phyloP scores from a whole-genome alignment of 2,797 vertebrate species.

The Fistularia commersonii region DNA sequence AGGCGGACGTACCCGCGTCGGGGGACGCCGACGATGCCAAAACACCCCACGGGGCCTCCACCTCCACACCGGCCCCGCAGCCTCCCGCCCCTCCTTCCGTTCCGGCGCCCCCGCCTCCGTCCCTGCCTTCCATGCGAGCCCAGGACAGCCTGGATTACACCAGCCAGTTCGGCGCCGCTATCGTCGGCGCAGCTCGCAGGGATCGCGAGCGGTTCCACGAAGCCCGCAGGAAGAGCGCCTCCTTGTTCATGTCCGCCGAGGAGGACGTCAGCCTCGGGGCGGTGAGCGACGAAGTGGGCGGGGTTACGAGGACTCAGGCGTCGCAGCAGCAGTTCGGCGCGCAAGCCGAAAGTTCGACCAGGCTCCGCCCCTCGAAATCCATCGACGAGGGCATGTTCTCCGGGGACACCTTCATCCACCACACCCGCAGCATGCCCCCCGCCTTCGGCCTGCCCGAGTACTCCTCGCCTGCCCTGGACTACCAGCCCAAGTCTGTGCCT shows the following conservation, averaged over 20 bases:
- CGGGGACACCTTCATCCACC: conserved; percentile 85
- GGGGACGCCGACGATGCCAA: conserved; percentile 73
- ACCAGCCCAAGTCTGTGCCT: conserved; percentile 80
- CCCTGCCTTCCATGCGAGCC: conserved; percentile 69
- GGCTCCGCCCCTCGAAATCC: conserved; percentile 88
- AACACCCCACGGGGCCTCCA: conserved; percentile 60
- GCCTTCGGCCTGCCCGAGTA: conserved; percentile 79
- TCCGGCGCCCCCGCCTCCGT: conserved; percentile 71
- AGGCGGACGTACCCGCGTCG: conserved; percentile 74
- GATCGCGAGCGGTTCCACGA: conserved; percentile 83
- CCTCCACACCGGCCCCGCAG: conserved; percentile 71
- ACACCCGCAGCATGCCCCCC: conserved; percentile 82
- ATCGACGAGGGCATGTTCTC: conserved; percentile 93
- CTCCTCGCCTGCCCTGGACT: conserved; percentile 69
- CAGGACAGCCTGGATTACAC: conserved; percentile 85
- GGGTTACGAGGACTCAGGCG: conserved; percentile 53
- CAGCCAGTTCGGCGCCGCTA: conserved; percentile 85
- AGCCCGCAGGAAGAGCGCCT: conserved; percentile 84
- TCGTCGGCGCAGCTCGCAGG: conserved; percentile 77
- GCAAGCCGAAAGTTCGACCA: conserved; percentile 68
- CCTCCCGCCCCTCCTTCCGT: conserved; percentile 77
- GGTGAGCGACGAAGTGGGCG: conserved; percentile 48
- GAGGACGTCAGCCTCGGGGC: conserved; percentile 67
- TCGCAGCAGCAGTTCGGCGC: conserved; percentile 70
- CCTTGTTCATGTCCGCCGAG: conserved; percentile 91